Conservation (phyloP, 2,888 invertebrate species). For the Diadegma fenestrale region DNA sequence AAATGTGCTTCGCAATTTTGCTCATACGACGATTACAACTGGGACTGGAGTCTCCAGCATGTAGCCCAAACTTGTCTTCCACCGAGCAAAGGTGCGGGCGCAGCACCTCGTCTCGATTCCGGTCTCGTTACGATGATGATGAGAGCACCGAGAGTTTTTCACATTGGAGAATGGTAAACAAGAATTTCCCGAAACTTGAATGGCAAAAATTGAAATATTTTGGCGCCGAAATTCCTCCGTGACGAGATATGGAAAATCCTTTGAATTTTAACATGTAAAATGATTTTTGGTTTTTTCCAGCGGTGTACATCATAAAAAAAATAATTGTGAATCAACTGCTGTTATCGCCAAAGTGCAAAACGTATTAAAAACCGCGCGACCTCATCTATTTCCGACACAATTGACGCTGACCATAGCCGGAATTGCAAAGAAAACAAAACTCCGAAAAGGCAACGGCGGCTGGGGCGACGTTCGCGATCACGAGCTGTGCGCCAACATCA, state of each 20-base stretch:
- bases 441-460: conserved; percentile 97
- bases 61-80: conserved; percentile 93
- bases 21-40: conserved; percentile 99
- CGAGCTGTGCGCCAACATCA: conserved; percentile 86
- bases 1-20: conserved; percentile 95
- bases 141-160: conserved; percentile 97
- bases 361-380: conserved; percentile 89
- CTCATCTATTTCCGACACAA: conserved; percentile 90
- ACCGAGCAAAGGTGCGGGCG: conserved; percentile 86
- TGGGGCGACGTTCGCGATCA: conserved; percentile 96
- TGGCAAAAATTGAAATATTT: background rate
- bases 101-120: conserved; percentile 80
- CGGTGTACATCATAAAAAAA: conserved; percentile 98
- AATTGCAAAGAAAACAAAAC: conserved; percentile 90
- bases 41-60: conserved; percentile 99
- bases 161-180: conserved; percentile 98
- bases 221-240: background rate
- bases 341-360: conserved; percentile 94
- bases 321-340: conserved; percentile 94
- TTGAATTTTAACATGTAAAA: background rate
- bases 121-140: conserved; percentile 94
- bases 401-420: conserved; percentile 89
- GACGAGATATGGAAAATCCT: background rate
- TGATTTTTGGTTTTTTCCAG: conserved; percentile 86
- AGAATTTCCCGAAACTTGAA: background rate